These are phyloP conservation scores for Darevskia mixta DNA, from an alignment of 2,797 vertebrate species.

Conservation along the genomic window DNA sequence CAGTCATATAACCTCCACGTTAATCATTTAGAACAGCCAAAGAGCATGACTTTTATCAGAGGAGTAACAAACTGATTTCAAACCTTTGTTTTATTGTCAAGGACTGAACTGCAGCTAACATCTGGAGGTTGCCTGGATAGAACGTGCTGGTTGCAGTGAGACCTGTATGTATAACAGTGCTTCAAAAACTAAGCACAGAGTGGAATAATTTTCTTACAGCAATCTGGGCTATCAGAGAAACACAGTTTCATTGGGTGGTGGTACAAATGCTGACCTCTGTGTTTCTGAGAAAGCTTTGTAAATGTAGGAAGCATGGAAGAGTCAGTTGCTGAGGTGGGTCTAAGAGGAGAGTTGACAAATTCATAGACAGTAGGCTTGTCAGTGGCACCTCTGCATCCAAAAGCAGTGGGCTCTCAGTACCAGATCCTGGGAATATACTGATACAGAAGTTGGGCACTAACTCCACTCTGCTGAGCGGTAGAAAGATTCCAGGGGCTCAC, in stretches of 20 bases:
- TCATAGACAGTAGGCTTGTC: neutral
- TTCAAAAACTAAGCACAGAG: too few relatives aligned
- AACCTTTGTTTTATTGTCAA: neutral
- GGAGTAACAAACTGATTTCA: neutral
- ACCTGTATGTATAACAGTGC: neutral
- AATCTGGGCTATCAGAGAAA: neutral
- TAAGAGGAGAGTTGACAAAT: neutral
- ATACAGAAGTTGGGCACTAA: too few relatives aligned
- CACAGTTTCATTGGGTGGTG: neutral
- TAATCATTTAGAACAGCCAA: neutral
- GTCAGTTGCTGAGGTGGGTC: too few relatives aligned
- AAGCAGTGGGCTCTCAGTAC: neutral
- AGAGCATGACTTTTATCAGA: neutral
- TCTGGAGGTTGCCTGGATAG: neutral
- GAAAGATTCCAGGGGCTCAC: too few relatives aligned
- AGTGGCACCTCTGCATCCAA: neutral
- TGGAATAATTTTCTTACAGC: neutral
- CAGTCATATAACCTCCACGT: neutral
- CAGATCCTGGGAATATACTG: neutral
- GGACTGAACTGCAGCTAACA: neutral
- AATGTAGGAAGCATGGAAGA: neutral
- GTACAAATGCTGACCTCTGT: neutral
- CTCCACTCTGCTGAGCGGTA: too few relatives aligned
- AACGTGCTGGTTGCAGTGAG: neutral
- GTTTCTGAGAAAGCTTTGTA: neutral